These are phyloP conservation scores for Chlamydotis undulata DNA, from an alignment of 2,113 vertebrate genomes.

Conservation along the genomic window DNA sequence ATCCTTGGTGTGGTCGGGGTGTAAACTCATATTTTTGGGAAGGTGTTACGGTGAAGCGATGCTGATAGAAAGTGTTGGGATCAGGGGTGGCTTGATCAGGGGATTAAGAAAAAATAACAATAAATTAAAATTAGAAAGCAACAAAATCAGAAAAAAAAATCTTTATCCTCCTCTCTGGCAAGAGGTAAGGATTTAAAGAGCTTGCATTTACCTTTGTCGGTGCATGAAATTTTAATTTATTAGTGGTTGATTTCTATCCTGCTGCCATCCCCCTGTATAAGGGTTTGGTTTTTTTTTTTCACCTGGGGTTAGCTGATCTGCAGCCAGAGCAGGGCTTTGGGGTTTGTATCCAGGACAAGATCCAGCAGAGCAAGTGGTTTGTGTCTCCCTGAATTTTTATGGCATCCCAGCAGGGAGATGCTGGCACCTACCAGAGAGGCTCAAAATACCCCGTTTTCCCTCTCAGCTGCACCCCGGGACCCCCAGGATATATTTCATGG, in stretches of 20 bases:
- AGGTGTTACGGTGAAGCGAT: rapidly evolving
- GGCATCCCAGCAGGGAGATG: neutral
- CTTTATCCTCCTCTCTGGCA: neutral
- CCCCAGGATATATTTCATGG: neutral
- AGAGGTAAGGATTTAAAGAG: neutral
- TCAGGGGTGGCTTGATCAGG: neutral
- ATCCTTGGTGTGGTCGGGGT: rapidly evolving
- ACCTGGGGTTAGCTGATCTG: neutral
- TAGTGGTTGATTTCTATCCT: neutral
- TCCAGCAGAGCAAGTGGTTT: neutral
- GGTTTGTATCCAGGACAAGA: neutral
- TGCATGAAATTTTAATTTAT: neutral
- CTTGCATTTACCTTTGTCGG: neutral
- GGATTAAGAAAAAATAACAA: neutral
- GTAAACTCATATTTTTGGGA: neutral
- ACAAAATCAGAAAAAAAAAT: neutral
- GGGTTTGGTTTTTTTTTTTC: neutral
- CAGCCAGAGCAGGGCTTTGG: neutral
- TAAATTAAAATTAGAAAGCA: neutral
- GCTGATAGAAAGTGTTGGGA: neutral
- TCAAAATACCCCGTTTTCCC: neutral
- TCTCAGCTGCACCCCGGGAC: neutral
- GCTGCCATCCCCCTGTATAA: rapidly evolving
- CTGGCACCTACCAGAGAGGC: neutral
- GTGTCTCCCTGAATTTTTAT: neutral